Conservation (phyloP, 2,797 vertebrate genomes). For the Danio kyathit region DNA sequence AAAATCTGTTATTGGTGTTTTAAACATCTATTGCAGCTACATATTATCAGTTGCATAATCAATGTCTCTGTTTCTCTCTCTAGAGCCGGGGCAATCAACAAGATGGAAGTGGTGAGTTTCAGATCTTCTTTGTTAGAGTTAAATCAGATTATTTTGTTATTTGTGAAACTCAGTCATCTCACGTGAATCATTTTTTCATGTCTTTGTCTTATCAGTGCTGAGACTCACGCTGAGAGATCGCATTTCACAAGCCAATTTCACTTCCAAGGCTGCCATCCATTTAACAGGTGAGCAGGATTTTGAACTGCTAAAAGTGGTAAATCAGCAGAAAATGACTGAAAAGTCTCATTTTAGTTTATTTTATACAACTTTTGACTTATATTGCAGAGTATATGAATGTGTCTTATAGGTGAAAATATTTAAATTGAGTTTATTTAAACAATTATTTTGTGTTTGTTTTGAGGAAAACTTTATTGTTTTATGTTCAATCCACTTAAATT, state of each 20-base stretch:
- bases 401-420: too few species aligned
- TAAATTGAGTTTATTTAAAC: too few species aligned
- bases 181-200: not conserved
- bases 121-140: not conserved
- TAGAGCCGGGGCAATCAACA: slow-evolving; percentile 45
- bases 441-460: too few species aligned
- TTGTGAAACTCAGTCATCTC: slow-evolving; percentile 6
- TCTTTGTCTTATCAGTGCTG: slow-evolving; percentile 64
- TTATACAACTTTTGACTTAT: too few species aligned
- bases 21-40: not conserved
- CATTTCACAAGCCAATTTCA: slow-evolving; percentile 65
- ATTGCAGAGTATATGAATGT: too few species aligned
- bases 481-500: too few species aligned
- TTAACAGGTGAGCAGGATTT: slow-evolving; percentile 71
- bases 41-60: slow-evolving; percentile 28
- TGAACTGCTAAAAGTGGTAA: not conserved
- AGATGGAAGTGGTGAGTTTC: slow-evolving; percentile 58
- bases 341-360: too few species aligned
- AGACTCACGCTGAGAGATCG: slow-evolving; percentile 64
- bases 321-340: not conserved
- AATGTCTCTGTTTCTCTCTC: slow-evolving; percentile 27
- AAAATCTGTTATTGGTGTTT: too few species aligned
- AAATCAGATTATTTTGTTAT: not conserved
- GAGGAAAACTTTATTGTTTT: too few species aligned
- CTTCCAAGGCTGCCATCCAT: slow-evolving; percentile 75